These are phyloP conservation scores for Tenebrosternarchus preto DNA, from an alignment of 2,113 vertebrate species.

Conservation along the genomic window DNA sequence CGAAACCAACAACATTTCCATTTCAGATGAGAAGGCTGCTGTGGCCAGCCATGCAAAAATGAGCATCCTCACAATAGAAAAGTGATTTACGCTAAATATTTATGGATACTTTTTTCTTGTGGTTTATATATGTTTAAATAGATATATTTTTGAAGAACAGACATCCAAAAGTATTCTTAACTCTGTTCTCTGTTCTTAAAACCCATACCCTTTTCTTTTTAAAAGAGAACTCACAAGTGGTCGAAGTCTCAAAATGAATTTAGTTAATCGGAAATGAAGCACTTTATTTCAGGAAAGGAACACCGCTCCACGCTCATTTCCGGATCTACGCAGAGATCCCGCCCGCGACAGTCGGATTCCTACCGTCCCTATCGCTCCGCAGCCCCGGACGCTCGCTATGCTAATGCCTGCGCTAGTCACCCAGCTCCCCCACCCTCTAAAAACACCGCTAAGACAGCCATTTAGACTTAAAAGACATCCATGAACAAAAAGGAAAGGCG, in stretches of 20 bases:
- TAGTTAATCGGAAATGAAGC: no score
- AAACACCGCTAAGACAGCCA: constrained; percentile 66
- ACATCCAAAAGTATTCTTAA: no score
- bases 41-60: constrained; percentile 83
- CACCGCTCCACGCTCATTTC: background rate
- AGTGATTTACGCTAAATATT: background rate
- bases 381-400: constrained; percentile 13
- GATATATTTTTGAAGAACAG: no score
- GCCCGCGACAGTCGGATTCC: background rate
- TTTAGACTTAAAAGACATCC: constrained; percentile 74
- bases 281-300: background rate
- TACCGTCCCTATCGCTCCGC: background rate
- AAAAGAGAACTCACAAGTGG: no score
- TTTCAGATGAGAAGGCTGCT: constrained; percentile 95
- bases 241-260: no score
- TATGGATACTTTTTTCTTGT: background rate
- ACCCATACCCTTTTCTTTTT: no score
- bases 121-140: constrained; percentile 1
- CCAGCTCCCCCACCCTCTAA: constrained; percentile 31
- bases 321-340: constrained; percentile 7
- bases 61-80: constrained; percentile 64
- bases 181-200: no score
- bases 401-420: constrained; percentile 22
- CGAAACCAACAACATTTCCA: constrained; percentile 94
- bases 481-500: constrained; percentile 68